Base-by-base conservation (phyloP, 1,140 invertebrate genomes). In the Pararge aegeria region DNA sequence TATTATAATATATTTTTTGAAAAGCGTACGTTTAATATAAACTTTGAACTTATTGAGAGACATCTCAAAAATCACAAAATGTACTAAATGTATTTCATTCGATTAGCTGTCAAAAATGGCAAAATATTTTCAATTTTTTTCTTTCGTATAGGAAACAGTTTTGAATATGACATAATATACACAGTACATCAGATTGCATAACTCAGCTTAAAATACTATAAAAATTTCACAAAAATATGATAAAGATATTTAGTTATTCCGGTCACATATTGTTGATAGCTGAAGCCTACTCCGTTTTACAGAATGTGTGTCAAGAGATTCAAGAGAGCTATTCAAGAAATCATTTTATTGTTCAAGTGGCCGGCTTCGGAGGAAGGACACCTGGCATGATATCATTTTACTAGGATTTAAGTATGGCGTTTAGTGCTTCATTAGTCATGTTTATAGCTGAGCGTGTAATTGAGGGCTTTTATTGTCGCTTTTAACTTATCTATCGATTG, bases 321-420 rank as follows among this genome's bases (percentile, higher is more conserved):
- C 73, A 74, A 76, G 72, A 75, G 70, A 64, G 58, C 65, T 70
- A 73, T 75, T 67, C 60, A 64, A 80, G 68, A 66, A 66, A 64
- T 79, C 57, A 64, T 85, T 83, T 85, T 85, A 83, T 81, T 82
- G 73, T 80, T 77, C 79, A 75, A 79, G 71, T 79, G 58, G 58
- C 54, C 57, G 58, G 27, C 53, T 60, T 37, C 61, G 54, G 54
- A 63, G 66, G 66, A 78, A 80, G 78, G 78, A 78, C 76, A 63
- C 54, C 76, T 58, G 67, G 64, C 60, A 54, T 44, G 59, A 61
- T 62, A 65, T 65, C 53, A 55, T 56, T 52, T 29, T 29, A 65
- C 48, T 65, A 65, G 63, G 57, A 65, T 61, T 55, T 55, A 52
- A 55, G 16, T 48, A n/a, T 54, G 34, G 37, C 34, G 34, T 34